Evolutionary conservation across 2,113 vertebrate species (phyloP), one percentile per base, ranked within the genome.

Genomic region (Grammomys surdaster): DNA sequence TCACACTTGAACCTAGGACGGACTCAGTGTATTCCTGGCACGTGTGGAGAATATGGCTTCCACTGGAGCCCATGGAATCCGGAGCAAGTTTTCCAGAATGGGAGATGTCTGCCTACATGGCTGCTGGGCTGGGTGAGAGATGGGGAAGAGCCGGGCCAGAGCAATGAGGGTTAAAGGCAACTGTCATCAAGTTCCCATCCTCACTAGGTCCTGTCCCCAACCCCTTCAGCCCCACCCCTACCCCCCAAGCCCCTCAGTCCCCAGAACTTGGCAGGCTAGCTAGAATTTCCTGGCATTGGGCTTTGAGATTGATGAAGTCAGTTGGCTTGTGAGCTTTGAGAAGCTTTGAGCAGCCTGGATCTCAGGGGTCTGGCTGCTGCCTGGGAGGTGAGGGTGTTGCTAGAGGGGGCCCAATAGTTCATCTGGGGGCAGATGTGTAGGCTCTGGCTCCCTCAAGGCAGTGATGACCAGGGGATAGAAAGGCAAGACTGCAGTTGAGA

Each of bases 251-350:
- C 92, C 46, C 63, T 70, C 90, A 0, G 65, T 51, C 82, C 31
- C 20, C 88, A 86, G 88, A 86, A 51, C 88, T 80, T 95, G 96
- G 96, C 46, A 0, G 70, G 31, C 88, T 87, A 72, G 85, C 67
- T 60, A 2, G 72, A 69, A 60, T 95, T 96, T 96, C 73, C 94
- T 97, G 96, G 97, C 96, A 51, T 54, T 70, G 48, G 82, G n/a
- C 73, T 33, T 31, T 19, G 14, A 40, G 63, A 96, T 75, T 58
- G 89, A 89, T 82, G 17, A 96, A 82, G 94, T 95, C 96, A 95
- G 96, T 95, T 97, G 96, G 95, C 96, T 91, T 3, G 73, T 58
- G 63, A 86, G 36, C 28, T 94, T 73, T 93, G 82, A 67, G 36
- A 43, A 72, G n/a, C 93, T 81, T 33, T 48, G 60, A 93, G 95